These are phyloP conservation scores for Zeus faber DNA, from an alignment of 2,113 vertebrate genomes.

Conservation along the genomic window DNA sequence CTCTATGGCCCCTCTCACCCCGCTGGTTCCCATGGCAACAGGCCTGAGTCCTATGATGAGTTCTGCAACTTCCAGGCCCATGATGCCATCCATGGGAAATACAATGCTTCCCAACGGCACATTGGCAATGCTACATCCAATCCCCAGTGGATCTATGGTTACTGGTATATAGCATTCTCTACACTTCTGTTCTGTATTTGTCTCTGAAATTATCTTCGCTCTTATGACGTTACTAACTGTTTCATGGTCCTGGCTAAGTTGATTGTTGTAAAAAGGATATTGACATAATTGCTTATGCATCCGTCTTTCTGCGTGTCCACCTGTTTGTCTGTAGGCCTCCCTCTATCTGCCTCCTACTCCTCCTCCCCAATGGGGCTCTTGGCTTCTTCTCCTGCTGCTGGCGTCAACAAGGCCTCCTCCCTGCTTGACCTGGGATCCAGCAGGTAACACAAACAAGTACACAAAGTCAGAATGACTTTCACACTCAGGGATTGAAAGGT, in stretches of 20 bases:
- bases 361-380: conserved; percentile 49
- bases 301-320: conserved; percentile 4
- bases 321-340: conserved; percentile 52
- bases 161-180: conserved; percentile 26
- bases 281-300: not conserved
- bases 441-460: conserved; percentile 77
- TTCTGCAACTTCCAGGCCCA: conserved; percentile 57
- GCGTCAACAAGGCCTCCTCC: conserved; percentile 81
- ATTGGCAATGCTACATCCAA: conserved; percentile 80
- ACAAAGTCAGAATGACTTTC: not conserved
- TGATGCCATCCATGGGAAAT: conserved; percentile 83
- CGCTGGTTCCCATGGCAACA: conserved; percentile 64
- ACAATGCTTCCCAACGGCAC: conserved; percentile 85
- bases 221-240: not conserved
- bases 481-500: not conserved
- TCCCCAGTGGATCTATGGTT: conserved; percentile 65
- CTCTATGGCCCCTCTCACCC: conserved; percentile 50
- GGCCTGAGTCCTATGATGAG: conserved; percentile 48
- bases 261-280: not conserved
- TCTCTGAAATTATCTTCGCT: not conserved
- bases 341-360: conserved; percentile 49
- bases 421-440: conserved; percentile 88
- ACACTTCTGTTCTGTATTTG: not conserved
- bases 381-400: conserved; percentile 58
- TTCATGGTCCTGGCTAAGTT: not conserved